Percentiles rank a stretch among this genome's conserved stretches.
Conservation (phyloP, 2,888 invertebrate species). For the Amphipyra berbera region DNA sequence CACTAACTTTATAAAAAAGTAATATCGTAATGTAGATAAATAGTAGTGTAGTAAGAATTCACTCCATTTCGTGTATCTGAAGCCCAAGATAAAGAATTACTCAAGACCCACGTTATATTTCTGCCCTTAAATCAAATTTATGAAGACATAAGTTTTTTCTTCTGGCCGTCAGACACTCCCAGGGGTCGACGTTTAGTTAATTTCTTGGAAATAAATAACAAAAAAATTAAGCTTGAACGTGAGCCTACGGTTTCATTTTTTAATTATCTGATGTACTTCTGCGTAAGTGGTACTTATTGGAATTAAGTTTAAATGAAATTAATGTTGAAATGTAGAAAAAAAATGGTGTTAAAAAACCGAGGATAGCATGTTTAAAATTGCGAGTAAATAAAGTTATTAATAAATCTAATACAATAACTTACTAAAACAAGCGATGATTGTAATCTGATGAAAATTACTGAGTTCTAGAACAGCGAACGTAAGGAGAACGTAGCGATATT, state of each 20-base stretch:
- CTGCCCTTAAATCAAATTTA: slow-evolving; percentile 62
- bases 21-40: slow-evolving; percentile 53
- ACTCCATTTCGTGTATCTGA: slow-evolving; percentile 42
- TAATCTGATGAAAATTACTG: too few relatives aligned
- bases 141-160: slow-evolving; percentile 59
- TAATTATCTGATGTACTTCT: background rate
- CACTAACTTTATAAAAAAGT: slow-evolving; percentile 44
- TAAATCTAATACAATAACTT: too few relatives aligned
- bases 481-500: too few relatives aligned
- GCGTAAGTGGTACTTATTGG: background rate
- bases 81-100: slow-evolving; percentile 51
- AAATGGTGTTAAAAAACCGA: too few relatives aligned
- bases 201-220: slow-evolving; percentile 57
- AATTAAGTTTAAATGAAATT: background rate
- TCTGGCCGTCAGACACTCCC: slow-evolving; percentile 50
- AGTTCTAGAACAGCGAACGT: too few relatives aligned
- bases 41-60: slow-evolving; percentile 38
- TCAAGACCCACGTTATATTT: slow-evolving; percentile 57
- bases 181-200: slow-evolving; percentile 59
- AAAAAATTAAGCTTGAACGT: slow-evolving; percentile 19
- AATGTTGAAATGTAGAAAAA: too few relatives aligned
- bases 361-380: too few relatives aligned
- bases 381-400: too few relatives aligned
- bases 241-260: slow-evolving; percentile 4
- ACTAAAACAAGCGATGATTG: too few relatives aligned